Evolutionary conservation across 2,113 vertebrate species (phyloP).

Genomic region (Vanacampus margaritifer): DNA sequence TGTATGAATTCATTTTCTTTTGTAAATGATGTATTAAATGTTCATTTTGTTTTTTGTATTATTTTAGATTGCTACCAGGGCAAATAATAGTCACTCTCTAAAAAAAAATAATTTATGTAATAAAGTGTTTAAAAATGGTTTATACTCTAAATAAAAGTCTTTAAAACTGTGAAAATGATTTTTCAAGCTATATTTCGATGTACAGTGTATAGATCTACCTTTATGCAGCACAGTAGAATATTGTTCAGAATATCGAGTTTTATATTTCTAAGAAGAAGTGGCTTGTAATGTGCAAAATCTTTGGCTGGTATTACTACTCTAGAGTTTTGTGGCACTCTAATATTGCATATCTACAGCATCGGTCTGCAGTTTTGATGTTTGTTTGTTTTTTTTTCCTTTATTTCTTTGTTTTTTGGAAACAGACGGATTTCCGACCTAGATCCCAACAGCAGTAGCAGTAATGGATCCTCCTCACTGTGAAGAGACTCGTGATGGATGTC

Average conservation of each 20-base stretch:
- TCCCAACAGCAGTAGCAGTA: conserved; percentile 76
- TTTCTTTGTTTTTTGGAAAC: conserved; percentile 65
- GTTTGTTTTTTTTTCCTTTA: conserved; percentile 56
- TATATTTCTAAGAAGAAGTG: conserved; percentile 84
- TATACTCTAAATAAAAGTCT: conserved; percentile 99
- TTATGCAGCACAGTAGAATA: conserved; percentile 84
- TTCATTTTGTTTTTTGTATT: conserved; percentile 99
- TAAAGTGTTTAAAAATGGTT: conserved; percentile 99
- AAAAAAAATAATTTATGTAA: conserved; percentile 99
- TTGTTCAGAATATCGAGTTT: conserved; percentile 82
- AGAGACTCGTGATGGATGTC: conserved; percentile 81
- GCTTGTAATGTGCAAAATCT: conserved; percentile 81
- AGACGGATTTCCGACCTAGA: conserved; percentile 74
- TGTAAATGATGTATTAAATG: conserved; percentile 99
- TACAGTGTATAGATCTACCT: conserved; percentile 83
- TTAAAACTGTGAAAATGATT: conserved; percentile 99
- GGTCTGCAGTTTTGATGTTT: conserved; percentile 60
- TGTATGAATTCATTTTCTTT: conserved; percentile 87
- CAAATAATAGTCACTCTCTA: conserved; percentile 98
- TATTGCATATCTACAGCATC: conserved; percentile 77
- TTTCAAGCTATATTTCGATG: conserved; percentile 81
- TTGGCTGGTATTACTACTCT: conserved; percentile 80
- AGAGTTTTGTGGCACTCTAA: conserved; percentile 79
- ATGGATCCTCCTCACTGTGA: conserved; percentile 78
- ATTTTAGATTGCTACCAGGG: conserved; percentile 96